These are phyloP conservation scores for Selene dorsalis DNA, from an alignment of 2,797 vertebrate species.

Conservation along the genomic window DNA sequence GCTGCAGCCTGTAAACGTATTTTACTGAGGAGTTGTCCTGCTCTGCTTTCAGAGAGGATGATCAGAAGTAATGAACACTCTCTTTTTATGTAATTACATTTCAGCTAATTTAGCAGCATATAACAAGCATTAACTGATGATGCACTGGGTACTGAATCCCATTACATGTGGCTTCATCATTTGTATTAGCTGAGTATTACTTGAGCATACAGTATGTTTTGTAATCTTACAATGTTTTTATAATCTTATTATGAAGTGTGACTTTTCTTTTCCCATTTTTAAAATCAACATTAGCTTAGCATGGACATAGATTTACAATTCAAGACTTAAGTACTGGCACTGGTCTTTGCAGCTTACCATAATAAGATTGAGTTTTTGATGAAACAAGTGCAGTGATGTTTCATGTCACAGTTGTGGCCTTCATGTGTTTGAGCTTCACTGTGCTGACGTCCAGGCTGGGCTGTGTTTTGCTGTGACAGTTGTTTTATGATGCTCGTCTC, in stretches of 20 bases:
- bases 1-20: neutral
- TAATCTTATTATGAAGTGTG: too few relatives aligned
- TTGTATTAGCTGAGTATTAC: neutral
- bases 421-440: neutral
- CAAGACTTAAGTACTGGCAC: neutral
- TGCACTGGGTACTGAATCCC: neutral
- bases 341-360: neutral
- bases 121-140: neutral
- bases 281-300: too few relatives aligned
- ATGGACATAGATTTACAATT: too few relatives aligned
- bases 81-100: neutral
- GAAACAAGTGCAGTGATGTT: too few relatives aligned
- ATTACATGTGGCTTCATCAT: neutral
- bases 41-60: neutral
- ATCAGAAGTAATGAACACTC: neutral
- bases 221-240: neutral
- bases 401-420: neutral
- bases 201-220: neutral
- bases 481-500: conserved; percentile 31
- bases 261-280: too few relatives aligned
- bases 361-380: too few relatives aligned
- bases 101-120: neutral
- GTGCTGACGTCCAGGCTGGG: conserved; percentile 16
- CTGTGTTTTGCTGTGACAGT: conserved; percentile 51
- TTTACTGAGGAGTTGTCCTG: neutral